Evolutionary conservation across 2,797 vertebrate species (phyloP), one percentile per base, ranked within the genome.

Genomic region (Acanthopagrus latus): DNA sequence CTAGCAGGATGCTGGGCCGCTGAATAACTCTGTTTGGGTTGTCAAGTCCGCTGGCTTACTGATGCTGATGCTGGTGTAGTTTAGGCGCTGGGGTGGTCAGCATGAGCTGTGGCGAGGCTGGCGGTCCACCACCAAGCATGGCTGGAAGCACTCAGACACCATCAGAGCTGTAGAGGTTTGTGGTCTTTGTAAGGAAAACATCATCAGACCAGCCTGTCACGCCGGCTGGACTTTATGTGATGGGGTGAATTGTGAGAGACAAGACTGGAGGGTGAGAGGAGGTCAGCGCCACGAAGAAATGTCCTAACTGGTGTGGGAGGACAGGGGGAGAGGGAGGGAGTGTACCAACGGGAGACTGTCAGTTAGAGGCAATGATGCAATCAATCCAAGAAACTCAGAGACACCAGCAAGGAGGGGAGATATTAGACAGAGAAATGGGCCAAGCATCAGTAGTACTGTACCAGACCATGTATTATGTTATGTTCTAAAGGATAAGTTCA

Each of bases 11-110:
- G 89, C 85, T 89, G 90, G 21, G 88, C 80, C 12, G 57, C 58
- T 93, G 78, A 93, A 91, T 89, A 83, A 82, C 86, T 91, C 89
- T 78, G 86, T 88, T 90, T 82, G 90, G 78, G 84, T 76, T 91
- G 92, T 92, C 91, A 92, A 38, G 80, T 86, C 83, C 74, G 52
- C 55, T 88, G 87, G 78, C 86, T 82, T 84, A 81, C 86, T 57
- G 60, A 60, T 65, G 52, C 62, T 56, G 77, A 88, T 84, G 75
- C 66, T 44, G 57, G 57, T 57, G 74, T 50, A 58, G 67, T 43
- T 70, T 76, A 80, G 78, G 78, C 68, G 16, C 74, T 46, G 73
- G 76, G 80, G 82, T 72, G 85, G 79, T 33, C 87, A 54, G 72
- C 55, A n/a, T 58, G 81, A 76, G 82, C 68, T 80, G 63, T 64